Percentiles rank a stretch among this genome's conserved stretches.
These are phyloP conservation scores for Coccyzus lansbergi DNA, from an alignment of 2,797 vertebrate genomes.

Conservation along the genomic window DNA sequence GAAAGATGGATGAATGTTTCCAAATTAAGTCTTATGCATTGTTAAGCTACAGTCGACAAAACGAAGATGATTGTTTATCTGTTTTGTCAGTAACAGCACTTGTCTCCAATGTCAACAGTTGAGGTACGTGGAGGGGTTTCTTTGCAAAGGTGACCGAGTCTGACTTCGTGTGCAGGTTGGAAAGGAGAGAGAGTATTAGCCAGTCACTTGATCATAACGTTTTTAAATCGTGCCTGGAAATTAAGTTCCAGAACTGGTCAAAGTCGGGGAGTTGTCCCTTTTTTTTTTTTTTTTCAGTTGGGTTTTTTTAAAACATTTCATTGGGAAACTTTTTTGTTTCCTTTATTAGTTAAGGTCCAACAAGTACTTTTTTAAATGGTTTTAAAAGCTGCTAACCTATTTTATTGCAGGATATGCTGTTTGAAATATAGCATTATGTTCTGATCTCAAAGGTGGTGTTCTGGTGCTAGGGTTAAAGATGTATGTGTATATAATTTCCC, in stretches of 20 bases:
- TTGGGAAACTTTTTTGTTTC: conserved; percentile 57
- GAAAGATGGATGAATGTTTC: conserved; percentile 71
- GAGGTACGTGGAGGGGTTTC: conserved; percentile 6
- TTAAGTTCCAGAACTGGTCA: conserved; percentile 65
- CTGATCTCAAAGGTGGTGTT: conserved; percentile 73
- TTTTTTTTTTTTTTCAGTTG: background rate
- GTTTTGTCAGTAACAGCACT: conserved; percentile 56
- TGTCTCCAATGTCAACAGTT: conserved; percentile 40
- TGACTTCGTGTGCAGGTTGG: conserved; percentile 55
- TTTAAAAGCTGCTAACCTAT: conserved; percentile 79
- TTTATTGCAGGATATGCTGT: conserved; percentile 72
- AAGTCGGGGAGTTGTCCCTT: background rate
- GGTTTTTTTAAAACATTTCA: conserved; percentile 41
- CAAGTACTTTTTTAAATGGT: conserved; percentile 55
- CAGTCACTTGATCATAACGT: conserved; percentile 53
- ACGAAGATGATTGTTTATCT: conserved; percentile 42
- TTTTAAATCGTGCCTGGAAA: conserved; percentile 71
- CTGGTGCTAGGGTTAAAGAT: conserved; percentile 75
- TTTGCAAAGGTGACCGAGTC: conserved; percentile 39
- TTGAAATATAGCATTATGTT: conserved; percentile 75
- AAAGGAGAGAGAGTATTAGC: conserved; percentile 42
- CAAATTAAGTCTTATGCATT: conserved; percentile 59
- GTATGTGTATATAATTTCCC: conserved; percentile 73
- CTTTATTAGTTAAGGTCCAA: conserved; percentile 60
- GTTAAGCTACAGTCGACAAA: conserved; percentile 56